phyloP scores from a whole-genome alignment of 1,140 invertebrate genomes.

The Heliconius nattereri region DNA sequence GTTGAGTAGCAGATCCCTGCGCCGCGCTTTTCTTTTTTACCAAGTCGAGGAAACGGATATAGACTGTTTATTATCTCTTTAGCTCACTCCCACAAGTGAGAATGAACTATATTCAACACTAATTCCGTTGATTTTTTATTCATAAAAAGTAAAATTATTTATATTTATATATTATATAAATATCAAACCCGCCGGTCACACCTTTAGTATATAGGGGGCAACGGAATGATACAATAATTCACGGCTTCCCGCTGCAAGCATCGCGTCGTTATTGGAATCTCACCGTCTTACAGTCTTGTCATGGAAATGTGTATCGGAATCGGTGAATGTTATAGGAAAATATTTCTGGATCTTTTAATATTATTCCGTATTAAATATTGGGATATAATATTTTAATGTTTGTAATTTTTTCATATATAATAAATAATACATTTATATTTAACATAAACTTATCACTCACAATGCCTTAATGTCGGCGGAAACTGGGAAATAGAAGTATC shows the following conservation, averaged over 20 bases:
- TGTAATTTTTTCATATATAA: too few relatives aligned
- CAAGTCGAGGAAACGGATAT: too few relatives aligned
- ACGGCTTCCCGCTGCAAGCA: constrained; percentile 1
- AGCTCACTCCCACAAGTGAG: too few relatives aligned
- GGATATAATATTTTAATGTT: too few relatives aligned
- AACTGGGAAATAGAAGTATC: too few relatives aligned
- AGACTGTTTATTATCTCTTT: too few relatives aligned
- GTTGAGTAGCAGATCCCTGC: too few relatives aligned
- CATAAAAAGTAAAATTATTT: background rate
- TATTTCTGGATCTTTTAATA: background rate
- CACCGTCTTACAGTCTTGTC: constrained; percentile 14
- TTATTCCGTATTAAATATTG: background rate
- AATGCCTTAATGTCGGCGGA: too few relatives aligned
- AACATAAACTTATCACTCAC: too few relatives aligned
- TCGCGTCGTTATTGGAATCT: constrained; percentile 11
- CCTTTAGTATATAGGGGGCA: background rate
- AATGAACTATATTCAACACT: too few relatives aligned
- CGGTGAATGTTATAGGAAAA: background rate
- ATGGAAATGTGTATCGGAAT: constrained; percentile 1
- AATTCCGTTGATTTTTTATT: background rate
- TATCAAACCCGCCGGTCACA: background rate
- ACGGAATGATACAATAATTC: constrained; percentile 9
- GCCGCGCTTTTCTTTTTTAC: too few relatives aligned
- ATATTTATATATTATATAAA: background rate
- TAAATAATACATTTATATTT: background rate